Conservation (phyloP, 1,140 invertebrate genomes). For the Brachionus paranguensis region DNA sequence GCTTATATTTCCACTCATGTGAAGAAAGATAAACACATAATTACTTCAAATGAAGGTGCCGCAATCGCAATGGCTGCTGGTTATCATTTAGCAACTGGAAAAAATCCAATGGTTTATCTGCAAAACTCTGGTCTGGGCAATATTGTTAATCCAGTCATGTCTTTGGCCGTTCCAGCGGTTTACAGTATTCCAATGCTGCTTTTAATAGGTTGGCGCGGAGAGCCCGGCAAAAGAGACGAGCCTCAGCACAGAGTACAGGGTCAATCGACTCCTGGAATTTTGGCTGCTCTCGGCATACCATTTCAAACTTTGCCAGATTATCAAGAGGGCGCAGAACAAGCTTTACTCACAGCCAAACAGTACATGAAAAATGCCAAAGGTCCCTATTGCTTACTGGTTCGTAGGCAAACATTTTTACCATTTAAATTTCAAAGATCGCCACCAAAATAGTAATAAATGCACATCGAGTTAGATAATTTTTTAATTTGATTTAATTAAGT, state of each 20-base stretch:
- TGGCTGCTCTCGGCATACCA: constrained; percentile 56
- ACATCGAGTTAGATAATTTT: too few relatives aligned
- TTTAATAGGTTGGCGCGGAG: constrained; percentile 57
- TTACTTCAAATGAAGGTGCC: constrained; percentile 56
- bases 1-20: constrained; percentile 55
- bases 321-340: constrained; percentile 53
- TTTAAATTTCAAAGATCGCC: constrained; percentile 45
- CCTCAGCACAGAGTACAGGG: constrained; percentile 57
- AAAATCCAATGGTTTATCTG: constrained; percentile 55
- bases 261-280: constrained; percentile 53
- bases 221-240: constrained; percentile 58
- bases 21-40: constrained; percentile 49
- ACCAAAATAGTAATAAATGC: background rate
- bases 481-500: constrained; percentile 42
- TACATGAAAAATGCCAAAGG: constrained; percentile 53
- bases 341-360: constrained; percentile 53
- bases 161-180: constrained; percentile 53
- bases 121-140: constrained; percentile 58
- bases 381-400: constrained; percentile 56
- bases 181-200: constrained; percentile 57
- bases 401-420: constrained; percentile 55
- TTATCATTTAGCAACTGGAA: constrained; percentile 56
- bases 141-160: constrained; percentile 57
- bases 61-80: constrained; percentile 55
- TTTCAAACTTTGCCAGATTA: constrained; percentile 56